Evolutionary conservation across 2,113 vertebrate species (phyloP), one percentile per base, ranked within the genome.

Genomic region (Falco punctatus): DNA sequence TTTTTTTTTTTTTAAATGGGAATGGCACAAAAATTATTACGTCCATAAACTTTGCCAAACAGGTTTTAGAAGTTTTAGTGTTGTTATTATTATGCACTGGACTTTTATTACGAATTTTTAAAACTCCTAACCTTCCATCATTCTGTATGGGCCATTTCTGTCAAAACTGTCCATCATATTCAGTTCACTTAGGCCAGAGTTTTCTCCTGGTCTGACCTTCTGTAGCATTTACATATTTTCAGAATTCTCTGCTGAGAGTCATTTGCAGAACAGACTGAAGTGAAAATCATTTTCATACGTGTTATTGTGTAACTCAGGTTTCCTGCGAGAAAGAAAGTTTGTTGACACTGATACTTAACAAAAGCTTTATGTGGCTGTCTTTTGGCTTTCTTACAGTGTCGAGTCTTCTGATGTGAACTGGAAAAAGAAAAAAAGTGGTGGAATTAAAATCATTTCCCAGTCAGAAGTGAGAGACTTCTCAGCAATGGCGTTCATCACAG

Each of bases 401-500:
- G 99, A 99, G 95, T 99, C 99, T 12, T 99, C 99, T 0, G 99
- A 99, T 9, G 98, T 99, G 85, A 99, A 99, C 97, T 99, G 99
- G 99, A 99, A 99, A 94, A 99, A 98, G 98, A 99, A 99, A 91
- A 99, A 99, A 94, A 99, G 99, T 2, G 99, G 99, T 16, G 99
- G 99, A 33, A 99, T 99, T 81, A 99, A 99, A 96, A 99, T 99
- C 49, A 97, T 99, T 92, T 99, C 99, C 93, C 99, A 99, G 40
- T 99, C 99, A 8, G 99, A 99, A 92, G 95, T 90, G 42, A 98
- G 99, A 94, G 99, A 99, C 96, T 99, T 99, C 95, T 99, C 99
- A 4, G 99, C 99, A 7, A 99, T 99, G 99, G 99, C 99, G 0
- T 99, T 99, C 94, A 99, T 99, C 97, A 99, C 99, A 0, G 99